Evolutionary conservation across 2,797 vertebrate species (phyloP).

Genomic region (Carapus acus): DNA sequence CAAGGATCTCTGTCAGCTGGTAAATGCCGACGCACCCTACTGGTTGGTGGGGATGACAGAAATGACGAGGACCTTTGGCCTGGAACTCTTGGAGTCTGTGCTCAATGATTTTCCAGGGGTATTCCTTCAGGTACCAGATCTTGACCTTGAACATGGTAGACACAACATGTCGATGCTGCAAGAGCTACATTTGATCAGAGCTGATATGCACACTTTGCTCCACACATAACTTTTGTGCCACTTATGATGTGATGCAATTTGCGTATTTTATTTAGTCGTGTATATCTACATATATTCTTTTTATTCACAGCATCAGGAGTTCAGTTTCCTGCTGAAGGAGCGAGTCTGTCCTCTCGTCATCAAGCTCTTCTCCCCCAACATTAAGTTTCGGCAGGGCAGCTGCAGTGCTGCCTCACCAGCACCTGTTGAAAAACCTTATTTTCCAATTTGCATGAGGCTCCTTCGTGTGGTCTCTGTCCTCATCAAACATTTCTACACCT

Average conservation of each 20-base stretch:
- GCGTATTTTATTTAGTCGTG: too few relatives aligned
- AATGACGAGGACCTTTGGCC: constrained; percentile 96
- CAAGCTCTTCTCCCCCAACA: constrained; percentile 99
- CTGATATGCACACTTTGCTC: neutral
- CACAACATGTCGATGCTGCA: too few relatives aligned
- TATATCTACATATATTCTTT: neutral
- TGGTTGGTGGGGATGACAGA: constrained; percentile 99
- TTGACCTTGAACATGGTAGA: neutral
- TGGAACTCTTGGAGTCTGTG: constrained; percentile 96
- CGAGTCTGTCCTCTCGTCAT: constrained; percentile 97
- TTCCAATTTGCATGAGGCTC: constrained; percentile 98
- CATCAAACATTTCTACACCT: constrained; percentile 97
- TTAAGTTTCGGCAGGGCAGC: constrained; percentile 97
- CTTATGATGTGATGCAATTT: too few relatives aligned
- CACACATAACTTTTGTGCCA: too few relatives aligned
- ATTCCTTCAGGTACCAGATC: constrained; percentile 83
- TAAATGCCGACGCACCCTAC: constrained; percentile 98
- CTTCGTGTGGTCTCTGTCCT: constrained; percentile 96
- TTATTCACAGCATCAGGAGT: constrained; percentile 88
- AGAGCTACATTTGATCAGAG: too few relatives aligned
- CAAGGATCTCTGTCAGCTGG: constrained; percentile 95
- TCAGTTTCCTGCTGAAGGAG: constrained; percentile 98
- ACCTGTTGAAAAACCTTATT: constrained; percentile 97
- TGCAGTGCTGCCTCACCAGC: constrained; percentile 83
- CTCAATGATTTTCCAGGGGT: constrained; percentile 96